Percentiles rank a stretch among this genome's conserved stretches.
phyloP scores from a whole-genome alignment of 2,888 invertebrate genomes.

The Seira musarum region DNA sequence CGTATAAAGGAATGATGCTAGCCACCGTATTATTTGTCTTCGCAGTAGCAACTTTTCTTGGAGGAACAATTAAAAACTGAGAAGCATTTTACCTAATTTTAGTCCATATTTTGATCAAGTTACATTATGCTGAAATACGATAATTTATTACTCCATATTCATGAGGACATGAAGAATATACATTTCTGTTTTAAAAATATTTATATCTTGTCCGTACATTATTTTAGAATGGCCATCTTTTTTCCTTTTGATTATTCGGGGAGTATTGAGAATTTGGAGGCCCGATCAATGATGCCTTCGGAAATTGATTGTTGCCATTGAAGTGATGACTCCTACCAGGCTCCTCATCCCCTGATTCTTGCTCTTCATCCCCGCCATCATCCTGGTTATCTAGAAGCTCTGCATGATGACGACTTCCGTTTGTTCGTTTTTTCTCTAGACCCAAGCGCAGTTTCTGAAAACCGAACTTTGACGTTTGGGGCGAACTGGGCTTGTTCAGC shows the following conservation, averaged over 20 bases:
- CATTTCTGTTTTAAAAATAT: background rate
- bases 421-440: constrained; percentile 16
- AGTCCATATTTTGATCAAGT: background rate
- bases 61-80: background rate
- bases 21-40: background rate
- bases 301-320: too few species aligned
- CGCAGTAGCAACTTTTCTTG: constrained; percentile 8
- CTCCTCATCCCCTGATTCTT: constrained; percentile 19
- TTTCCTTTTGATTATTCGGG: constrained; percentile 7
- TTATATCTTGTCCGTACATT: background rate
- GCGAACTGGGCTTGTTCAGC: constrained; percentile 6
- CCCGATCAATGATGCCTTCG: constrained; percentile 11
- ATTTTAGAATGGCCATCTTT: constrained; percentile 30
- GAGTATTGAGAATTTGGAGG: background rate
- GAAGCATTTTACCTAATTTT: background rate
- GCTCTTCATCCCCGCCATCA: background rate
- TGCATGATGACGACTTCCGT: constrained; percentile 30
- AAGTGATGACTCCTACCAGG: background rate
- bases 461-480: constrained; percentile 9
- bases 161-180: background rate
- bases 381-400: constrained; percentile 39
- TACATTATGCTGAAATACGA: background rate
- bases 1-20: background rate
- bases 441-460: constrained; percentile 30
- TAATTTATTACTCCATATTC: background rate